Percentiles rank a stretch among this genome's conserved stretches.
Evolutionary conservation across 1,140 invertebrate genomes (phyloP).

Genomic region (Venustaconcha ellipsiformis): DNA sequence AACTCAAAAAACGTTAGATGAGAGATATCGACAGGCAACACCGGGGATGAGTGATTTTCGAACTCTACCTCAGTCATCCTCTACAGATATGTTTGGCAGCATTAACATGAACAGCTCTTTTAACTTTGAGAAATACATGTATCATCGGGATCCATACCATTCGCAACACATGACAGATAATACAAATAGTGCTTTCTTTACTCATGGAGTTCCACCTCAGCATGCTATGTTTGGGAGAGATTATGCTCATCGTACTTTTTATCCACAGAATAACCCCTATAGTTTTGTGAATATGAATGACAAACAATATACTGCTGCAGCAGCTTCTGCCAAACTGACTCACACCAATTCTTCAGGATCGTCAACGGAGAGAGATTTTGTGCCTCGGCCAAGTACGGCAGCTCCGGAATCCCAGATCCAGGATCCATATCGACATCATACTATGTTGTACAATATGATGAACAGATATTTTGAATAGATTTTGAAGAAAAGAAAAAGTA

Average conservation of each 20-base stretch:
- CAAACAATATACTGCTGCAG: slow-evolving; percentile 46
- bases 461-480: slow-evolving; percentile 52
- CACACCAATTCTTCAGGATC: slow-evolving; percentile 44
- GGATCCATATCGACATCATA: slow-evolving; percentile 61
- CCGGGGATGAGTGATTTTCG: slow-evolving; percentile 58
- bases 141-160: slow-evolving; percentile 58
- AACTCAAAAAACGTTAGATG: slow-evolving; percentile 60
- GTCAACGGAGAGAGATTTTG: slow-evolving; percentile 56
- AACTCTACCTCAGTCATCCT: slow-evolving; percentile 52
- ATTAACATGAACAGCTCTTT: slow-evolving; percentile 58
- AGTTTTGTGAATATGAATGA: slow-evolving; percentile 59
- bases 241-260: slow-evolving; percentile 55
- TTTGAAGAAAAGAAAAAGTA: too few species aligned
- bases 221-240: slow-evolving; percentile 62
- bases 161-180: slow-evolving; percentile 58
- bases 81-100: slow-evolving; percentile 60
- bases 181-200: slow-evolving; percentile 59
- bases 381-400: slow-evolving; percentile 46
- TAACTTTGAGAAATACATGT: slow-evolving; percentile 61
- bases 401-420: slow-evolving; percentile 53
- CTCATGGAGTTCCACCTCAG: slow-evolving; percentile 54
- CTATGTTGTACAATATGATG: slow-evolving; percentile 66
- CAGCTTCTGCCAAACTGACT: slow-evolving; percentile 54
- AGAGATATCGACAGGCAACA: slow-evolving; percentile 58
- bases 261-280: slow-evolving; percentile 58